Base-by-base conservation (phyloP, 2,113 vertebrate genomes). In the Ranitomeya variabilis region DNA sequence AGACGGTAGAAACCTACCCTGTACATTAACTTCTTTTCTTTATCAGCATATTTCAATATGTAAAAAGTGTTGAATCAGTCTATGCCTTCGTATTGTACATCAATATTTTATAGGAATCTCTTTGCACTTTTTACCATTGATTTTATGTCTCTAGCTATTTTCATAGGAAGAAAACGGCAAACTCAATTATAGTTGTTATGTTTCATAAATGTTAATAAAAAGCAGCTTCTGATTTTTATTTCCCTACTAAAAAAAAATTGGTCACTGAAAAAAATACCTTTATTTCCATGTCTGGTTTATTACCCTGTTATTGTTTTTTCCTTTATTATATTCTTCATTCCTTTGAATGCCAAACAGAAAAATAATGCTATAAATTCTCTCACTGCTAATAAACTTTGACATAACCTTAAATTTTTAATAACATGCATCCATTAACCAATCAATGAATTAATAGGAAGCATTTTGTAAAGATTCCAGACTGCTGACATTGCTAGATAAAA, bases 221-320 rank as follows among this genome's bases (percentile, higher is more conserved):
- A 83, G 26, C 78, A 59, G 51, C 66, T 15, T 15, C 67, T 85
- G 64, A 85, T 85, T 84, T 85, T 57, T 71, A 59, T 85, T 69
- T 59, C 45, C 26, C 59, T 82, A n/a, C 80, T 45, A 82, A 64
- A 52, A 45, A 57, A 85, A 12, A n/a, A 85, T 19, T n/a, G 64
- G 55, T 85, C 82, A 73, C n/a, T 31, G 67, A 85, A 57, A 71
- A 26, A 73, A 71, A 31, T 26, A 73, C 66, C 83, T n/a, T 73
- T 57, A 85, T 67, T 52, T 85, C 66, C 51, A 31, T 54, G n/a
- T 85, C 66, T 85, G 83, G 73, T 85, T 57, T 73, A 52, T 51
- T 85, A 66, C 51, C 83, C 23, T 55, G 83, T 73, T 66, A 3
- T 71, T 84, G 11, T 26, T 12, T 71, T 84, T 52, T 45, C 26